Conservation (phyloP, 1,140 invertebrate genomes). For the Drosophila pseudoananassae region DNA sequence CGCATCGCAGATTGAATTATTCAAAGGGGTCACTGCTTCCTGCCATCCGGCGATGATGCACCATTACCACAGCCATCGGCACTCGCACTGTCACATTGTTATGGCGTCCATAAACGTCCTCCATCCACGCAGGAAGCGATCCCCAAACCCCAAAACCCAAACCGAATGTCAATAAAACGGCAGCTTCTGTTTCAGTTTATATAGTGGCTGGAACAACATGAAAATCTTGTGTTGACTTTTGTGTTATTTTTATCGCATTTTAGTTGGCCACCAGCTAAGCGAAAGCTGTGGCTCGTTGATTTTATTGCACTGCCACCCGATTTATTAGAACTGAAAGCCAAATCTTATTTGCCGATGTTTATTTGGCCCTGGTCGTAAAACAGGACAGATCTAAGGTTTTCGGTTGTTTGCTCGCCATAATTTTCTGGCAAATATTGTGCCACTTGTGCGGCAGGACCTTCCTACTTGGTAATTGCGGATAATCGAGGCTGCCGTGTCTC, state of each 20-base stretch:
- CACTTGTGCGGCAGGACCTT: conserved; percentile 21
- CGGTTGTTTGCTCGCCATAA: conserved; percentile 22
- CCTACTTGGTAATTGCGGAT: conserved; percentile 6
- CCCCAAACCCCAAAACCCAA: conserved; percentile 34
- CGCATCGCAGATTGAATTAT: conserved; percentile 66
- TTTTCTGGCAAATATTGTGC: conserved; percentile 6
- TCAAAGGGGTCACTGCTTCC: conserved; percentile 39
- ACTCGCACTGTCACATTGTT: conserved; percentile 55
- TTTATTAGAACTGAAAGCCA: conserved; percentile 69
- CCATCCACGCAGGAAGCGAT: conserved; percentile 37
- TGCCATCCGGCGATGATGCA: conserved; percentile 10
- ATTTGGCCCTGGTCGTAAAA: conserved; percentile 50
- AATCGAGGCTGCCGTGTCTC: conserved; percentile 16
- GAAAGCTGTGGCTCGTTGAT: conserved; percentile 51
- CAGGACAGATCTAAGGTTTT: conserved; percentile 19
- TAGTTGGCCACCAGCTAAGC: conserved; percentile 59
- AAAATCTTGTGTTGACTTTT: conserved; percentile 67
- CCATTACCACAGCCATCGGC: conserved; percentile 51
- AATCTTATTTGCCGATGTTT: conserved; percentile 73
- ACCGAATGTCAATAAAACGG: conserved; percentile 67
- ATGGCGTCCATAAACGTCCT: conserved; percentile 57
- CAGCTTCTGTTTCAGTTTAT: conserved; percentile 25
- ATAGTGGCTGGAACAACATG: conserved; percentile 12
- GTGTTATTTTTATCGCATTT: conserved; percentile 75
- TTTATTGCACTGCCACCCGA: conserved; percentile 69